Evolutionary conservation across 2,113 vertebrate genomes (phyloP), one percentile per base, ranked within the genome.

Genomic region (Salvelinus fontinalis): DNA sequence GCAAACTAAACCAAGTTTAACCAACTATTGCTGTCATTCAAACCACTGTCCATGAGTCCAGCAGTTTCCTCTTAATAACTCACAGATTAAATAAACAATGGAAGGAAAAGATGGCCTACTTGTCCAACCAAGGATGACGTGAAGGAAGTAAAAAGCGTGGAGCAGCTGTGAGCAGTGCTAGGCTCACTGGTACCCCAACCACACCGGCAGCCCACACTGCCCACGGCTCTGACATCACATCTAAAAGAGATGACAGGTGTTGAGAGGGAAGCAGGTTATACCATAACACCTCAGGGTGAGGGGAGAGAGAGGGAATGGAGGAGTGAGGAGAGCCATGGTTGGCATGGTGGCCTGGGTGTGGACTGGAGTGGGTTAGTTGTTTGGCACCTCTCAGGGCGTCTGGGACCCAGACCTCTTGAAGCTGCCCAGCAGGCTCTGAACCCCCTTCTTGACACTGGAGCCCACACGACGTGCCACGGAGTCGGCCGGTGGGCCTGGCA

Each of bases 381-480:
- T 44, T 22, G 74, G 22, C 3, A 29, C 4, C 1, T 75, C 31
- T 95, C 87, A 95, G 0, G 94, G 95, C 0, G 92, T 95, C 78
- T 95, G 95, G 0, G 93, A 76, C 67, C 93, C 94, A 6, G 93
- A 89, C 75, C 93, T 92, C 73, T 94, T 95, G 64, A 96, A 94
- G 81, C 88, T 94, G 64, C 94, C 95, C 85, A 95, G 92, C 20
- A 96, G 89, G 49, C 89, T 93, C 90, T 95, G 95, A 70, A 94
- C 93, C 0, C 95, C 94, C 70, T 93, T 91, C 80, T 93, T 92
- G 20, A 96, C 94, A 0, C 94, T 95, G 88, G 93, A 95, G 72
- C 95, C 95, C 73, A 94, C 94, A 0, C 95, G 89, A 22, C 94
- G 92, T 0, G 95, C 95, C 14, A 96, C 94, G 0, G 95, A 96